A percentile compares a stretch with the other conserved stretches of the same genome.
phyloP scores from a whole-genome alignment of 30 jellyfish, hydroid and myxozoan genomes.

The Chironex yamaguchii region DNA sequence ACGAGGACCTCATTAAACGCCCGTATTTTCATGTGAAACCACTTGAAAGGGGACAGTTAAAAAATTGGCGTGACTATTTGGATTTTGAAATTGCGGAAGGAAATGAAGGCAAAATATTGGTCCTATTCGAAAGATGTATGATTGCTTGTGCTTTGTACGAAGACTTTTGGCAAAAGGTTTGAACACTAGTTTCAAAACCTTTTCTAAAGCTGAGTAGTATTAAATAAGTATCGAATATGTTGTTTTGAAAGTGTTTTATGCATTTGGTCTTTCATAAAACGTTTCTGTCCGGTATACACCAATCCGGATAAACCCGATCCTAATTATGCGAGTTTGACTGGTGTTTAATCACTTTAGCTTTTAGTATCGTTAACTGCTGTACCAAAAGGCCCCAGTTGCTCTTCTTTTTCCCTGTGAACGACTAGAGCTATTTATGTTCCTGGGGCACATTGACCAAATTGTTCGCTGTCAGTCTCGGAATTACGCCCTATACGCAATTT shows the following conservation, averaged over 20 bases:
- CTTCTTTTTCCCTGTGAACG: no score
- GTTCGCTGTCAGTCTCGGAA: no score
- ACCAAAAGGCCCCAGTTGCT: no score
- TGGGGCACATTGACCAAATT: no score
- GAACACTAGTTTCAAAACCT: no score
- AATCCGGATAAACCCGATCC: no score
- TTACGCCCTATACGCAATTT: no score
- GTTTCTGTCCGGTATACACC: neutral
- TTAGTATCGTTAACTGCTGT: no score
- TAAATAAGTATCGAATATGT: neutral
- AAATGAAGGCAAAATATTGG: slow-evolving; percentile 58
- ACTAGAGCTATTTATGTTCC: no score
- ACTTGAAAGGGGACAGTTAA: slow-evolving; percentile 84
- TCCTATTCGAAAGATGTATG: slow-evolving; percentile 90
- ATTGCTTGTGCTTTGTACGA: slow-evolving; percentile 97
- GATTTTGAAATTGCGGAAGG: slow-evolving; percentile 79
- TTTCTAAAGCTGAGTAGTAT: no score
- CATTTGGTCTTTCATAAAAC: neutral
- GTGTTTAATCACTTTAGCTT: no score
- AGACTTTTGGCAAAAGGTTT: slow-evolving; percentile 98
- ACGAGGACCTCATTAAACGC: slow-evolving; percentile 90
- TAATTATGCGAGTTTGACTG: no score
- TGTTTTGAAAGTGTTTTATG: neutral
- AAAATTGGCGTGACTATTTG: slow-evolving; percentile 92
- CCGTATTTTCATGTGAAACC: slow-evolving; percentile 98